Conservation (phyloP, 2,888 invertebrate species). For the Nomada fucata region DNA sequence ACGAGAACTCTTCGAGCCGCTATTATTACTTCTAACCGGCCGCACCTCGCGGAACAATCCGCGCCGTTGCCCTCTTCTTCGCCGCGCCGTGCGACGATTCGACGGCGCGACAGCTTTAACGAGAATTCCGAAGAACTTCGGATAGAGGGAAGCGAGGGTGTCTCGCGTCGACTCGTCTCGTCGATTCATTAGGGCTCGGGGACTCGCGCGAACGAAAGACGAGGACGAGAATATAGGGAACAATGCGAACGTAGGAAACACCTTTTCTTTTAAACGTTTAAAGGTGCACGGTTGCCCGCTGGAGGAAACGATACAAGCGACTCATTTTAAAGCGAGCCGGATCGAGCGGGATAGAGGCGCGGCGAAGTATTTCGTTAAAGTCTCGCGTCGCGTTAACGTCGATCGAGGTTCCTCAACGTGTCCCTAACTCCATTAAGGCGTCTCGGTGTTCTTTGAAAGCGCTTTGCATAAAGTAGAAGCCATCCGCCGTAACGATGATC, state of each 20-base stretch:
- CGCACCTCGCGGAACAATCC: conserved; percentile 76
- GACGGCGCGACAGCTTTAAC: conserved; percentile 18
- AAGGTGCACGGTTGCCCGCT: not conserved
- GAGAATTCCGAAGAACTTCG: not conserved
- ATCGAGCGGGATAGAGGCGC: not conserved
- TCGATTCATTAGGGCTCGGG: too few species aligned
- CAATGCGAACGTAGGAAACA: not conserved
- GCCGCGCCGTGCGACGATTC: not conserved
- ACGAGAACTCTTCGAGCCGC: conserved; percentile 56
- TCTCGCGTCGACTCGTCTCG: too few species aligned
- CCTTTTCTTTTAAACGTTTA: too few species aligned
- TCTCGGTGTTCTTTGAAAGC: conserved; percentile 60
- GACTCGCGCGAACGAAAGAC: too few species aligned
- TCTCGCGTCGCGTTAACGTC: conserved; percentile 56
- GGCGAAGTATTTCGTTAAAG: conserved; percentile 46
- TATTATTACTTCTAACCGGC: conserved; percentile 83
- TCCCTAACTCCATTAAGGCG: conserved; percentile 59
- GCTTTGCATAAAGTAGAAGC: conserved; percentile 64
- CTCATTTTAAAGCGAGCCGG: not conserved
- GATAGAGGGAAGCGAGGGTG: not conserved
- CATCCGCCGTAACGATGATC: conserved; percentile 60
- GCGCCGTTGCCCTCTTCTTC: conserved; percentile 30
- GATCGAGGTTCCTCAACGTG: conserved; percentile 51
- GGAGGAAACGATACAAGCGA: not conserved
- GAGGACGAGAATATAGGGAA: not conserved